Conservation (phyloP, 1,140 invertebrate species). For the Drosophila nikananu region DNA sequence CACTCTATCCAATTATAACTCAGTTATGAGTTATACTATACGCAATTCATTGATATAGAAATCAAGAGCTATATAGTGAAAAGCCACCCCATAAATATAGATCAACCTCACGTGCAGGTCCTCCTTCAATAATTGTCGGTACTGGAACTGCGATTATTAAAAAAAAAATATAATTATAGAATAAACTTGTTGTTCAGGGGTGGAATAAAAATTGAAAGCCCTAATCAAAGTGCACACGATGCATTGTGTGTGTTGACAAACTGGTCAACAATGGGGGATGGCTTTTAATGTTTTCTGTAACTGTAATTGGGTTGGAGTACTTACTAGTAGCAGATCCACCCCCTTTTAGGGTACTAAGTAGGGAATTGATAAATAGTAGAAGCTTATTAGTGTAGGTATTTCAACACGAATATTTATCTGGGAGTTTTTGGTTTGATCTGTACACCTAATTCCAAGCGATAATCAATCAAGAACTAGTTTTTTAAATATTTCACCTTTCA, state of each 20-base stretch:
- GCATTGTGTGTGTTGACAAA: conserved; percentile 34
- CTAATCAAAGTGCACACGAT: conserved; percentile 51
- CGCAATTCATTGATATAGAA: conserved; percentile 45
- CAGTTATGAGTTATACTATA: conserved; percentile 40
- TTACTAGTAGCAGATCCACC: background rate
- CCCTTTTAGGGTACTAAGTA: background rate
- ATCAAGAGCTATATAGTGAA: background rate
- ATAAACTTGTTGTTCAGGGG: conserved; percentile 14
- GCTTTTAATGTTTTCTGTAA: conserved; percentile 11
- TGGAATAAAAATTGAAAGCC: conserved; percentile 8
- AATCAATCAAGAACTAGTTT: background rate
- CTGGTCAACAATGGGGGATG: conserved; percentile 32
- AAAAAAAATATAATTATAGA: conserved; percentile 52
- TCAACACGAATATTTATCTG: too few species aligned
- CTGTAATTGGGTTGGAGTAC: conserved; percentile 26
- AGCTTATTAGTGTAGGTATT: background rate
- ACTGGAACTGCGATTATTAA: conserved; percentile 32
- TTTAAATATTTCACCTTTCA: background rate
- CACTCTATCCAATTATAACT: conserved; percentile 47
- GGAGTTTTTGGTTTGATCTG: background rate
- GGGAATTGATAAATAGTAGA: background rate
- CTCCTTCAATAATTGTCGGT: conserved; percentile 32
- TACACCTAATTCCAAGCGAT: background rate
- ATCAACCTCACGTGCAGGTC: conserved; percentile 44
- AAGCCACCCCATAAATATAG: conserved; percentile 39